These are phyloP conservation scores for Enteromius paludinosus DNA, from an alignment of 2,797 vertebrate genomes.

Conservation along the genomic window DNA sequence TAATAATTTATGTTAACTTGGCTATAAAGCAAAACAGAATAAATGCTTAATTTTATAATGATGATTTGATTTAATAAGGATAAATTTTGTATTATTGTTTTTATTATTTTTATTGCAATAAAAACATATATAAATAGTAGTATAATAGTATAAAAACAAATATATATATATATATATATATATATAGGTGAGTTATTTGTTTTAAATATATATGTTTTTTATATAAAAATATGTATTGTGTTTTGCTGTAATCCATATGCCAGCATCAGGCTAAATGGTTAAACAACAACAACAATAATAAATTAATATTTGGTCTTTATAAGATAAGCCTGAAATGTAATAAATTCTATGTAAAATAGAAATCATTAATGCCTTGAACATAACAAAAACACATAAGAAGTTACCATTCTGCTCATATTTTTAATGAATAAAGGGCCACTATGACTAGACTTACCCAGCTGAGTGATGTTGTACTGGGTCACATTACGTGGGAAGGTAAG, in stretches of 20 bases:
- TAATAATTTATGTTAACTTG: too few species aligned
- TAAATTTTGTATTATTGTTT: neutral
- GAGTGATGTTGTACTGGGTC: slow-evolving; percentile 90
- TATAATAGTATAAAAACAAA: too few species aligned
- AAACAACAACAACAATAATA: neutral
- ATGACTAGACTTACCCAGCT: slow-evolving; percentile 83
- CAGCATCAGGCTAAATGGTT: neutral
- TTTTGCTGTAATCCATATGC: neutral
- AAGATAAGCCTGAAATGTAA: neutral
- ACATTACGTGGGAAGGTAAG: slow-evolving; percentile 84
- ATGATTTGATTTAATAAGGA: neutral
- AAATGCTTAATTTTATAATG: too few species aligned
- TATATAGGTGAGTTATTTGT: too few species aligned
- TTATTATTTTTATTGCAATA: neutral
- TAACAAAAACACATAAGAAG: neutral
- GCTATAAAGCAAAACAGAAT: too few species aligned
- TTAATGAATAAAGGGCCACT: neutral
- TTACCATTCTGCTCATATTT: neutral
- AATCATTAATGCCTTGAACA: neutral
- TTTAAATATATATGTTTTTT: too few species aligned
- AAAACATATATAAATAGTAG: too few species aligned
- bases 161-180: too few species aligned
- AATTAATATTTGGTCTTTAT: neutral
- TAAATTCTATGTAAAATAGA: neutral
- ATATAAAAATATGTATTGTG: neutral